Conservation (phyloP, 2,888 invertebrate species). For the Hymenopus coronatus region DNA sequence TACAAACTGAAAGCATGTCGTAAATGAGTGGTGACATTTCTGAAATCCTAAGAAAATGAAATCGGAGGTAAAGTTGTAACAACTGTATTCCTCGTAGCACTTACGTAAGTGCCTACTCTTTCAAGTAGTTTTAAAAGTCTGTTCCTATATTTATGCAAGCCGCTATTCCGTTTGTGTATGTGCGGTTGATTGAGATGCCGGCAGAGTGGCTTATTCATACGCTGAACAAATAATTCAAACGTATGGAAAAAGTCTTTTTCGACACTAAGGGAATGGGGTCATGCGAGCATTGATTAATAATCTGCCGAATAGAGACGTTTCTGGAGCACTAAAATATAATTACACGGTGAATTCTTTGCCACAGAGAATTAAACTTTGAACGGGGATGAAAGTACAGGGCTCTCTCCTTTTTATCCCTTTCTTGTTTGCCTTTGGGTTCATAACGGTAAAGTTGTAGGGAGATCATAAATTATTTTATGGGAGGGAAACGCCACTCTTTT, state of each 20-base stretch:
- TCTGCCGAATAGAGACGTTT: background rate
- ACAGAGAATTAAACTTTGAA: background rate
- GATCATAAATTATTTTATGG: background rate
- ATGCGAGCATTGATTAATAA: background rate
- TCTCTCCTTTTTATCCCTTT: background rate
- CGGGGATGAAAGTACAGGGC: background rate
- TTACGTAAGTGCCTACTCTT: too few species aligned
- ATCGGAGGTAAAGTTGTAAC: too few species aligned
- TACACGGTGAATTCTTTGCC: background rate
- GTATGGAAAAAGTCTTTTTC: background rate
- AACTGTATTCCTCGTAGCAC: too few species aligned
- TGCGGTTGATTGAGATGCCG: too few species aligned
- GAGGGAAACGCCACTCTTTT: background rate
- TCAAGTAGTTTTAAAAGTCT: background rate
- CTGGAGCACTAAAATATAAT: background rate
- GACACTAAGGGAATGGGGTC: background rate
- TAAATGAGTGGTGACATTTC: too few species aligned
- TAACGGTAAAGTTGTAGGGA: background rate
- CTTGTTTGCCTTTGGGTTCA: background rate
- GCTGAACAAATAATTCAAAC: background rate
- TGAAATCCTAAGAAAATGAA: too few species aligned
- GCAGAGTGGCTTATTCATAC: background rate
- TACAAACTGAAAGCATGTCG: too few species aligned
- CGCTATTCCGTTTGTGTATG: background rate
- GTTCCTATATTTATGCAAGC: too few species aligned